Evolutionary conservation across 1,140 invertebrate genomes (phyloP), one percentile per base, ranked within the genome.

Genomic region (Calliopsis andreniformis): DNA sequence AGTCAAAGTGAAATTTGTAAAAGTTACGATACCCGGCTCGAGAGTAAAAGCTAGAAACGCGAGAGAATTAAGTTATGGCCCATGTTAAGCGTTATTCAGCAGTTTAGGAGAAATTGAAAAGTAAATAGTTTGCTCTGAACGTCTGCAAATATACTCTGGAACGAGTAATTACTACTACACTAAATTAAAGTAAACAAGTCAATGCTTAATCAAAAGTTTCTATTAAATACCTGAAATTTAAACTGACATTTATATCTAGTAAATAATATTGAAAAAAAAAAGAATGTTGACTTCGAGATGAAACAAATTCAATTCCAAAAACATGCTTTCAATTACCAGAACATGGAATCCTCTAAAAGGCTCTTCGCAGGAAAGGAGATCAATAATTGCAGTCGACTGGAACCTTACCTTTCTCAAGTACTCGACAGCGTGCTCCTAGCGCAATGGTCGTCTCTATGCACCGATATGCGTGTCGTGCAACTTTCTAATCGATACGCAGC

Each of bases 401-500:
- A 14, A 0, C 16, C 35, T 23, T 25, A 43, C 14, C 58, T 18
- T 25, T 25, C 35, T 18, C 14, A 39, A 39, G 35, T 5, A 10
- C 35, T 14, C 18, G 20, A 1, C 32, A 1, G 7, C 32, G n/a
- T 39, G 35, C 35, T 39, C 10, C 4, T 3, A 39, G 35, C 35
- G 35, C 35, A 39, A n/a, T 16, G n/a, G 32, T 20, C 12, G 39
- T 0, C 59, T 53, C 66, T 18, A 55, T 39, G 62, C 53, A 10
- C 10, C 10, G 35, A 25, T 14, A 30, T 2, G 61, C 23, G 47
- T 32, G 42, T 51, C 55, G 47, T 53, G 39, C 66, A 45, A 62
- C 80, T 82, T 82, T 82, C 80, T 81, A 82, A 77, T 81, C 72
- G 71, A 82, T 82, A 64, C 47, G 6, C 55, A 45, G 43, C 25